phyloP scores from a whole-genome alignment of 2,113 vertebrate genomes.

The Sander vitreus region DNA sequence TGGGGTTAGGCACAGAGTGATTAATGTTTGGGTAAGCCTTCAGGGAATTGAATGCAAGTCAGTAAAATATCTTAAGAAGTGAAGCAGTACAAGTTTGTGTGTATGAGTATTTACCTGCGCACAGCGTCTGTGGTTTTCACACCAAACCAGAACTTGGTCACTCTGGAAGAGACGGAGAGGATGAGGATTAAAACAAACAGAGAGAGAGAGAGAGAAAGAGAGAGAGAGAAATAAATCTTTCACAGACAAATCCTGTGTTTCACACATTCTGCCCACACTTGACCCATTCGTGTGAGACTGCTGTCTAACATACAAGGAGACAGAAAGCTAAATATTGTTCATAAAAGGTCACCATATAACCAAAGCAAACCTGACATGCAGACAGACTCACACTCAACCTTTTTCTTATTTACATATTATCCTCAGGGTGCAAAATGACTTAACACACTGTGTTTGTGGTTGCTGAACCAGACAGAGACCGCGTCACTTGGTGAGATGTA shows the following conservation, averaged over 20 bases:
- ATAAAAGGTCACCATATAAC: conserved; percentile 50
- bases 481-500: conserved; percentile 46
- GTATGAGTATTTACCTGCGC: conserved; percentile 73
- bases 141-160: conserved; percentile 80
- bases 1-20: not conserved
- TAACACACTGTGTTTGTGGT: conserved; percentile 50
- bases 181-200: conserved; percentile 53
- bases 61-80: not conserved
- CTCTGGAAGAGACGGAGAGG: conserved; percentile 65
- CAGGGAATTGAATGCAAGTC: not conserved
- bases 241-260: conserved; percentile 20
- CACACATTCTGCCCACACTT: conserved; percentile 18
- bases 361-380: conserved; percentile 30
- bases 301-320: not conserved
- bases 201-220: not conserved
- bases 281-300: not conserved
- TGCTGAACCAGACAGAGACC: conserved; percentile 46
- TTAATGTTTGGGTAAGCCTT: not conserved
- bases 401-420: conserved; percentile 62
- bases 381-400: conserved; percentile 46
- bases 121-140: conserved; percentile 80
- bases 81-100: conserved; percentile 8
- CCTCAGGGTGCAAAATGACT: conserved; percentile 53
- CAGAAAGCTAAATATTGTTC: conserved; percentile 66
- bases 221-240: conserved; percentile 34